phyloP scores from a whole-genome alignment of 2,797 vertebrate species.

The Phyllotis vaccarum region DNA sequence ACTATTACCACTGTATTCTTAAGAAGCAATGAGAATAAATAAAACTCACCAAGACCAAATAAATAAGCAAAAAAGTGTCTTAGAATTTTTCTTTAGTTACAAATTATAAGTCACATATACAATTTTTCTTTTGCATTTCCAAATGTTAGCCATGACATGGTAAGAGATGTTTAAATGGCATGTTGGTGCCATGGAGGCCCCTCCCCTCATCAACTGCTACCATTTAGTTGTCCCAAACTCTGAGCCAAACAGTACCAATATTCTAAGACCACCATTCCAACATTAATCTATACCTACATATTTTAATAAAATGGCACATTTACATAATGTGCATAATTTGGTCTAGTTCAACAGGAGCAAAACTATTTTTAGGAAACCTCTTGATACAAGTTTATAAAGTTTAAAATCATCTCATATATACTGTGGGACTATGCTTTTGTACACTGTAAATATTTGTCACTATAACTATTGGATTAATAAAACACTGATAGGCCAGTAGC shows the following conservation, averaged over 20 bases:
- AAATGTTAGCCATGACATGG: neutral
- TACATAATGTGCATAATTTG: constrained; percentile 21
- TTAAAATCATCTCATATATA: neutral
- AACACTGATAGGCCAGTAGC: no score
- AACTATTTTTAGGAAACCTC: constrained; percentile 33
- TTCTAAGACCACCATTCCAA: neutral
- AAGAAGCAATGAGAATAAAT: neutral
- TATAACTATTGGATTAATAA: no score
- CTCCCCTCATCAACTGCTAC: neutral
- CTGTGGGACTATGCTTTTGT: no score
- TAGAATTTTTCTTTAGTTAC: neutral
- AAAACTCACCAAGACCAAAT: neutral
- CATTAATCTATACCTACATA: neutral
- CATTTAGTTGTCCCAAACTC: neutral
- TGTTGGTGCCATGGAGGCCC: neutral
- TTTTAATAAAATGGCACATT: constrained; percentile 49
- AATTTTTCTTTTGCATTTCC: constrained; percentile 18
- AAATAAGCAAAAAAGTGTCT: neutral
- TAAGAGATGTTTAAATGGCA: neutral
- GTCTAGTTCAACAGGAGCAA: constrained; percentile 34
- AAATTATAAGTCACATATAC: neutral
- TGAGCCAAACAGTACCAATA: constrained; percentile 14
- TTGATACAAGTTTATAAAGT: constrained; percentile 50
- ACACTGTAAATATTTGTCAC: no score
- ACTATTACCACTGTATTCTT: neutral